A percentile compares a stretch with the other conserved stretches of the same genome.
Conservation (phyloP, 1,140 invertebrate genomes). For the Euura saliciscinereae region DNA sequence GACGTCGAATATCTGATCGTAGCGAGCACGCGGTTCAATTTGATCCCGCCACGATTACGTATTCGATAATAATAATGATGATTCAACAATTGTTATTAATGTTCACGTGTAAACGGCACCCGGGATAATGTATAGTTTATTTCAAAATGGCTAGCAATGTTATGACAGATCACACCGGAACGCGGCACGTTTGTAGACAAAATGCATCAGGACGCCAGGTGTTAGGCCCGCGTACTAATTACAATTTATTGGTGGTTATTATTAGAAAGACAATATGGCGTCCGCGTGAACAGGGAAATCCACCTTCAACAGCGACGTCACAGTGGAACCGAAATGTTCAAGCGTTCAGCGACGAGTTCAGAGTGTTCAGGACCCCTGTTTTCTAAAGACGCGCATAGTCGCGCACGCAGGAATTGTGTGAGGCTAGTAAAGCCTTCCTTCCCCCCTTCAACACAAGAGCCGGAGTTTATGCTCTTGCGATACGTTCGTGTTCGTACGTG, state of each 20-base stretch:
- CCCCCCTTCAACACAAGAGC: not conserved
- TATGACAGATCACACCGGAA: conserved; percentile 10
- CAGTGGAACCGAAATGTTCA: conserved; percentile 42
- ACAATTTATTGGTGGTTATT: conserved; percentile 36
- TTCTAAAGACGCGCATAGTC: conserved; percentile 36
- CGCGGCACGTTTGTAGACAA: conserved; percentile 10
- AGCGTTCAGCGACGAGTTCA: conserved; percentile 38
- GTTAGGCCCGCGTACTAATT: conserved; percentile 23
- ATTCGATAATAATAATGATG: too few relatives aligned
- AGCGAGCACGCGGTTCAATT: too few relatives aligned
- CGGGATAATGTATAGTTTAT: not conserved
- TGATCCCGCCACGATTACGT: too few relatives aligned
- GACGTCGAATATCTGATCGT: too few relatives aligned
- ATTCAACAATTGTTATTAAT: too few relatives aligned
- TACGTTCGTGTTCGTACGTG: not conserved
- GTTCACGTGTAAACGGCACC: not conserved
- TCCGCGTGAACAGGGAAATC: conserved; percentile 37
- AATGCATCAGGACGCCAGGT: not conserved
- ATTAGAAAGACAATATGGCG: conserved; percentile 40
- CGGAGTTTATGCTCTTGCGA: not conserved
- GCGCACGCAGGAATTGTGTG: conserved; percentile 25
- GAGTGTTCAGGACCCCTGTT: conserved; percentile 45
- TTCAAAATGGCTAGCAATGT: conserved; percentile 16
- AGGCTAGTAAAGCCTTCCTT: not conserved
- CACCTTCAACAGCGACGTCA: conserved; percentile 32